Conservation (phyloP, 2,888 invertebrate genomes). For the Macrophya alboannulata region DNA sequence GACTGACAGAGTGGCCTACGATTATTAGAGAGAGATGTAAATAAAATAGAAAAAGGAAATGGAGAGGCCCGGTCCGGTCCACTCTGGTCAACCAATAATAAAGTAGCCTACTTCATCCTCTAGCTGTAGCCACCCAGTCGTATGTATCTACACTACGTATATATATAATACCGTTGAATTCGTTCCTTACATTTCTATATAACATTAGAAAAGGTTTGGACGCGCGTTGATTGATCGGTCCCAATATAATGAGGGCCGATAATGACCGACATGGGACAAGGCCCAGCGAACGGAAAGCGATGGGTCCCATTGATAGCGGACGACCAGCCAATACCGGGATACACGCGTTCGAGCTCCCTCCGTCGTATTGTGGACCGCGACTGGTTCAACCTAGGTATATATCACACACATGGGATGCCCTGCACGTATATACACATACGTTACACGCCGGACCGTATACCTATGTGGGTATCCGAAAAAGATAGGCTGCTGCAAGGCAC, state of each 20-base stretch:
- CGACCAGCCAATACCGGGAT: conserved; percentile 53
- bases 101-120: conserved; percentile 36
- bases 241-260: conserved; percentile 79
- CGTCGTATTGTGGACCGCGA: conserved; percentile 14
- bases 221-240: conserved; percentile 77
- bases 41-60: not conserved
- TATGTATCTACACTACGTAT: conserved; percentile 9
- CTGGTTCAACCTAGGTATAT: conserved; percentile 13
- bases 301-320: conserved; percentile 72
- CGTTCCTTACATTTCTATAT: conserved; percentile 53
- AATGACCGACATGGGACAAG: conserved; percentile 78
- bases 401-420: not conserved
- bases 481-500: conserved; percentile 3
- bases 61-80: not conserved
- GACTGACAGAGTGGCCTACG: not conserved
- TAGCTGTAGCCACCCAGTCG: conserved; percentile 4
- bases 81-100: conserved; percentile 9
- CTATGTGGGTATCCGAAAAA: not conserved
- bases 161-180: conserved; percentile 46
- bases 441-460: not conserved
- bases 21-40: not conserved
- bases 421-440: not conserved
- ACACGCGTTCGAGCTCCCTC: conserved; percentile 36
- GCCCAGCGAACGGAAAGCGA: conserved; percentile 74
- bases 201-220: conserved; percentile 64